A percentile compares a stretch with the other conserved stretches of the same genome.
phyloP scores from a whole-genome alignment of 2,888 invertebrate species.

The Agonopterix subpropinquella region DNA sequence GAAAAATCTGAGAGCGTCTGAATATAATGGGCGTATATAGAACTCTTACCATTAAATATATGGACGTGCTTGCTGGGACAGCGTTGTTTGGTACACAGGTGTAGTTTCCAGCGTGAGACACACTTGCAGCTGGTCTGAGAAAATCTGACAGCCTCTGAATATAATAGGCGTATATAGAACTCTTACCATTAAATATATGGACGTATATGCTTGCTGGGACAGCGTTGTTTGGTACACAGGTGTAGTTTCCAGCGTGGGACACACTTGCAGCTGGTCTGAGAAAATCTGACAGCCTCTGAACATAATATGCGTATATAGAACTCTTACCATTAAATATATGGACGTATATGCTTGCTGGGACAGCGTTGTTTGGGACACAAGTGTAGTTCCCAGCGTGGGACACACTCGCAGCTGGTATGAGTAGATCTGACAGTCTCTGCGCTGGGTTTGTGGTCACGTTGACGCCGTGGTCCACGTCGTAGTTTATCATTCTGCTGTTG shows the following conservation, averaged over 20 bases:
- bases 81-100: too few species aligned
- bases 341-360: slow-evolving; percentile 90
- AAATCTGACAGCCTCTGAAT: too few species aligned
- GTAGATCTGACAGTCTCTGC: slow-evolving; percentile 81
- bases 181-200: slow-evolving; percentile 90
- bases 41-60: slow-evolving; percentile 86
- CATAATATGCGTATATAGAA: not conserved
- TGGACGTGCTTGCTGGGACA: slow-evolving; percentile 92
- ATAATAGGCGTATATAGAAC: not conserved
- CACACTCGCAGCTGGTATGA: slow-evolving; percentile 76
- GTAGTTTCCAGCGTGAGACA: too few species aligned
- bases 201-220: slow-evolving; percentile 91
- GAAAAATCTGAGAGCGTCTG: too few species aligned
- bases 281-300: slow-evolving; percentile 80
- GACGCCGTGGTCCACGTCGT: slow-evolving; percentile 89
- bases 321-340: slow-evolving; percentile 90
- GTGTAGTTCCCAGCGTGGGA: slow-evolving; percentile 91
- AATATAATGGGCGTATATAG: not conserved
- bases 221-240: too few species aligned
- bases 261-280: slow-evolving; percentile 61
- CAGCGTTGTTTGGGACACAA: slow-evolving; percentile 92
- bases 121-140: too few species aligned
- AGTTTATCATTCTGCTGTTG: slow-evolving; percentile 94
- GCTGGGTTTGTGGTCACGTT: slow-evolving; percentile 89
- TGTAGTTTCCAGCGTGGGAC: too few species aligned